phyloP scores from a whole-genome alignment of 2,797 vertebrate species.

The Carcharodon carcharias region DNA sequence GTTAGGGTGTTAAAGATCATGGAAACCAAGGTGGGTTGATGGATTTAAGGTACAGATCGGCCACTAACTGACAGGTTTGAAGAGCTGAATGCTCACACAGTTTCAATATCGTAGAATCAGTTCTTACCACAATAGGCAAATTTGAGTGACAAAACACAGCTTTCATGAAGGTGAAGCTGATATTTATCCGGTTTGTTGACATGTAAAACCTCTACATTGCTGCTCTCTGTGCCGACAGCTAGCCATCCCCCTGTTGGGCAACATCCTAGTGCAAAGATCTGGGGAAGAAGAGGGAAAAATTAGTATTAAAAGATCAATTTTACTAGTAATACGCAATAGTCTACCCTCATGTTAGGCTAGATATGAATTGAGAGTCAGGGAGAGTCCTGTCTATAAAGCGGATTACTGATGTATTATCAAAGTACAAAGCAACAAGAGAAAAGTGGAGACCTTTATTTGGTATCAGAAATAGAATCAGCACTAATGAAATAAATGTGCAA shows the following conservation, averaged over 20 bases:
- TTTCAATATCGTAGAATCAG: not conserved
- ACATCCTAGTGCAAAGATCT: slow-evolving; percentile 60
- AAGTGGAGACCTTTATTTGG: not conserved
- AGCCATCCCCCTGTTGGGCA: slow-evolving; percentile 57
- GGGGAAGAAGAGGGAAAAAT: rapidly evolving
- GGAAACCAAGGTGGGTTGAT: not conserved
- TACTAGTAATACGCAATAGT: not conserved
- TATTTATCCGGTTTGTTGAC: slow-evolving; percentile 62
- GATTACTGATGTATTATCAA: not conserved
- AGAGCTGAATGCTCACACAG: not conserved
- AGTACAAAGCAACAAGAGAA: not conserved
- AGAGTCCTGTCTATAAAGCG: not conserved
- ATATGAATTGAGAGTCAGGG: not conserved
- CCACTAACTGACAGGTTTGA: not conserved
- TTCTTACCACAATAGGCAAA: slow-evolving; percentile 68
- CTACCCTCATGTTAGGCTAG: not conserved
- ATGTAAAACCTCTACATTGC: slow-evolving; percentile 67
- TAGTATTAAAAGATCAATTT: not conserved
- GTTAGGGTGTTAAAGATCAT: not conserved
- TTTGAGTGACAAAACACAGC: slow-evolving; percentile 42
- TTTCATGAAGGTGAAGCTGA: slow-evolving; percentile 66
- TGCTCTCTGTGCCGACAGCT: slow-evolving; percentile 61
- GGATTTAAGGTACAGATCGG: not conserved
- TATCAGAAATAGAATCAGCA: not conserved
- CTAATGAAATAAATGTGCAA: not conserved